A percentile compares a stretch with the other conserved stretches of the same genome.
These are phyloP conservation scores for Mirza zaza DNA, from an alignment of 2,113 vertebrate species.

Conservation along the genomic window DNA sequence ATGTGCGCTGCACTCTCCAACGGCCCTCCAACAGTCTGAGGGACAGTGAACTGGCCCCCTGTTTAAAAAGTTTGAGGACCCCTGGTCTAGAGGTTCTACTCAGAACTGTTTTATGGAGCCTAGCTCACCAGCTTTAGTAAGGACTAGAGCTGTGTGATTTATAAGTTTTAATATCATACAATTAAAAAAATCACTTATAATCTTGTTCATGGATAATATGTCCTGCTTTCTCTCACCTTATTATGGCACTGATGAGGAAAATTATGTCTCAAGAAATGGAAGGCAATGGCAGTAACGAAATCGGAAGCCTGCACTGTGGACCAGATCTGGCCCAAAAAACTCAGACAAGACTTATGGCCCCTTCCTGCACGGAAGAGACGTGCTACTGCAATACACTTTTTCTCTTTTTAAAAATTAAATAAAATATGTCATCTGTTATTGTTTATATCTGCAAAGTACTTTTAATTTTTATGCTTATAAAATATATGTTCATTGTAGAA, in stretches of 20 bases:
- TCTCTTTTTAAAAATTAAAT: not conserved
- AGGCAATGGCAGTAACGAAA: not conserved
- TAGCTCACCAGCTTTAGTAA: not conserved
- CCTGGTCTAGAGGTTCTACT: not conserved
- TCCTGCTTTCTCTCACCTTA: slow-evolving; percentile 30
- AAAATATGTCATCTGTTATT: not conserved
- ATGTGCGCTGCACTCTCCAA: no score
- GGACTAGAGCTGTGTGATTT: not conserved
- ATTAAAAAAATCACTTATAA: slow-evolving; percentile 53
- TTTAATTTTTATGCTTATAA: not conserved
- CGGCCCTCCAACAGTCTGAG: no score
- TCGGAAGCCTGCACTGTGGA: not conserved
- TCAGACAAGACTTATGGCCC: not conserved
- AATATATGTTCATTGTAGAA: not conserved
- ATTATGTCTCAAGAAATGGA: not conserved
- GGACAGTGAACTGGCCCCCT: no score
- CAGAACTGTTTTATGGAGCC: not conserved
- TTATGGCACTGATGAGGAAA: slow-evolving; percentile 7
- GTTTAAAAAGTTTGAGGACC: no score
- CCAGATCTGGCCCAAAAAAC: not conserved
- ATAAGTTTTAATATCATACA: not conserved
- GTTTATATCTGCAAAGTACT: not conserved
- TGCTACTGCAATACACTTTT: not conserved
- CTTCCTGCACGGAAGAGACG: not conserved
- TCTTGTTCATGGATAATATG: slow-evolving; percentile 1